Percentiles rank a stretch among this genome's conserved stretches.
phyloP scores from a whole-genome alignment of 23 tunicate genomes.

The Halocynthia aurantium region DNA sequence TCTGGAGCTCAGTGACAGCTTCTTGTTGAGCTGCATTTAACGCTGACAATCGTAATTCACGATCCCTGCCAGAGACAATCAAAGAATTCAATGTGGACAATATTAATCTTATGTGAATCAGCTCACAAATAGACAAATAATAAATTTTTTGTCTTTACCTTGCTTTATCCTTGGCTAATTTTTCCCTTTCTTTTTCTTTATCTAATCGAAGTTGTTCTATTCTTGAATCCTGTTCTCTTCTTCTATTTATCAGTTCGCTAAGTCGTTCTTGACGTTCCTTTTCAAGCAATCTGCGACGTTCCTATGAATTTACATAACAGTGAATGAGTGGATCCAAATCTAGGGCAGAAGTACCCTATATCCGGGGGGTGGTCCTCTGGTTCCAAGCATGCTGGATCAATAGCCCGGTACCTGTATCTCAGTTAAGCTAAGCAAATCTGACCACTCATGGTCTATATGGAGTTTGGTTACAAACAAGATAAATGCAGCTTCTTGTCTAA shows the following conservation, averaged over 20 bases:
- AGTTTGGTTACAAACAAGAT: no score
- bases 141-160: slow-evolving; percentile 32
- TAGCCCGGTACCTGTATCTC: no score
- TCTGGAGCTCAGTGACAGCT: slow-evolving; percentile 87
- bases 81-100: background rate
- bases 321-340: no score
- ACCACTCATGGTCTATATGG: no score
- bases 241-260: slow-evolving; percentile 67
- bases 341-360: no score
- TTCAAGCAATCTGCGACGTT: slow-evolving; percentile 71
- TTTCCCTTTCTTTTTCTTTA: slow-evolving; percentile 80
- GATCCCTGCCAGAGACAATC: slow-evolving; percentile 44
- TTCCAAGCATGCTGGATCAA: no score
- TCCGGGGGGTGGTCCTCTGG: no score
- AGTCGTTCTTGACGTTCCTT: slow-evolving; percentile 81
- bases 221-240: slow-evolving; percentile 79
- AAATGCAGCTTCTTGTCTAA: no score
- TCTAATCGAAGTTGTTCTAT: slow-evolving; percentile 75
- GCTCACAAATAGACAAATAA: background rate
- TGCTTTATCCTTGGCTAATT: slow-evolving; percentile 76
- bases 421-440: no score
- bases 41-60: slow-evolving; percentile 69
- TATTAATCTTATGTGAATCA: background rate
- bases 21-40: slow-evolving; percentile 91
- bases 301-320: slow-evolving; percentile 45